A percentile compares a stretch with the other conserved stretches of the same genome.
These are phyloP conservation scores for Molossus molossus DNA, from an alignment of 2,797 vertebrate genomes.

Conservation along the genomic window DNA sequence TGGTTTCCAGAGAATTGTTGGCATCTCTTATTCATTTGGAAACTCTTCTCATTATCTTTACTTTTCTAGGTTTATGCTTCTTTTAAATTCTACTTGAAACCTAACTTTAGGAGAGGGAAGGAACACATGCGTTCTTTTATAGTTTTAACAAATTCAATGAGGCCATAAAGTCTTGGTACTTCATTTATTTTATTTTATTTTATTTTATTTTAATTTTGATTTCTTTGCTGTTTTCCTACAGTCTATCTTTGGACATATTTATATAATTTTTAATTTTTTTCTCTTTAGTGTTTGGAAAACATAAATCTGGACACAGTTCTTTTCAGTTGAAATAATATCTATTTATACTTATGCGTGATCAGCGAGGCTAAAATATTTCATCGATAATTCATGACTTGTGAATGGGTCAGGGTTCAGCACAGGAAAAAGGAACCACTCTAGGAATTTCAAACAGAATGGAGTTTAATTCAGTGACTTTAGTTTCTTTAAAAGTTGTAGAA, in stretches of 20 bases:
- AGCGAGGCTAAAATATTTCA: not conserved
- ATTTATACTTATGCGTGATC: not conserved
- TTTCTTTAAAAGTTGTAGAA: not conserved
- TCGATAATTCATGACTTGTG: not conserved
- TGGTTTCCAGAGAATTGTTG: not conserved
- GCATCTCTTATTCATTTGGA: not conserved
- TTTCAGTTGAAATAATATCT: not conserved
- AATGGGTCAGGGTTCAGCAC: not conserved
- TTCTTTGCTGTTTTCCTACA: not conserved
- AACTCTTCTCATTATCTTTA: not conserved
- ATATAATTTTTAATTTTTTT: not conserved
- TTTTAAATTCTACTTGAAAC: not conserved
- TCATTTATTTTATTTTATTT: not conserved
- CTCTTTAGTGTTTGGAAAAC: not conserved
- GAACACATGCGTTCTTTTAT: not conserved
- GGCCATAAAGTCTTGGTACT: not conserved
- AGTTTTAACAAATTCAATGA: not conserved
- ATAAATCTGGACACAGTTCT: not conserved
- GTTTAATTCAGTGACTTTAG: not conserved
- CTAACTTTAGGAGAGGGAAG: not conserved
- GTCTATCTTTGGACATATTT: slow-evolving; percentile 3
- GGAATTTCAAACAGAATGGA: not conserved
- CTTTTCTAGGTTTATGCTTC: not conserved
- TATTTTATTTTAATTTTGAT: not conserved
- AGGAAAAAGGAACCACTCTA: not conserved